phyloP scores from a whole-genome alignment of 2,797 vertebrate species.

The Sternotherus odoratus region DNA sequence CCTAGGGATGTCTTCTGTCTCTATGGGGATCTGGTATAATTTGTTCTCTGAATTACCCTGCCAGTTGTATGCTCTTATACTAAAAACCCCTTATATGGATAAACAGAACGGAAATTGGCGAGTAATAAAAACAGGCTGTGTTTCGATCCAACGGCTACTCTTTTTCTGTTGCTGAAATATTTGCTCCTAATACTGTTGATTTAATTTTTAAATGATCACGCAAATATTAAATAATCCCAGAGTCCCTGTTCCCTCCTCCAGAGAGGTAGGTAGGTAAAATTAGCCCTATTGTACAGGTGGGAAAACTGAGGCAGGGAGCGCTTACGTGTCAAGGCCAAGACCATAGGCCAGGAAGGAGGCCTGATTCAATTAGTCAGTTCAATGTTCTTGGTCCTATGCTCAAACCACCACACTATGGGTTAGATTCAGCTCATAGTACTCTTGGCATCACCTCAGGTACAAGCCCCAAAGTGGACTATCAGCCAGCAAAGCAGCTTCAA shows the following conservation, averaged over 20 bases:
- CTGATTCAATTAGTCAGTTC: not conserved
- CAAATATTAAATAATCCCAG: not conserved
- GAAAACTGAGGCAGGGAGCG: not conserved
- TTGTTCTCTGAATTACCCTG: conserved; percentile 59
- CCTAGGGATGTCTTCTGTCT: conserved; percentile 47
- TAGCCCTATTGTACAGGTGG: not conserved
- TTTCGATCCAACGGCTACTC: conserved; percentile 7
- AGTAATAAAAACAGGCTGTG: conserved; percentile 17
- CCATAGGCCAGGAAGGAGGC: not conserved
- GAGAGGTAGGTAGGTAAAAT: not conserved
- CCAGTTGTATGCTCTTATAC: conserved; percentile 9
- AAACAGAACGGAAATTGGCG: conserved; percentile 9
- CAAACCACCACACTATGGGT: not conserved
- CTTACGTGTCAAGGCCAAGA: not conserved
- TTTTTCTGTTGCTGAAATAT: conserved; percentile 16
- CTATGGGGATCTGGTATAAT: conserved; percentile 40
- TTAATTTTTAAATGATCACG: not conserved
- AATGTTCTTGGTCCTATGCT: rapidly evolving
- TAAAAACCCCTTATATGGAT: conserved; percentile 2
- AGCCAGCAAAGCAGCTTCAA: not conserved
- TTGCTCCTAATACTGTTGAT: not conserved
- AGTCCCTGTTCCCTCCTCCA: not conserved
- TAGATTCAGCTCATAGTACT: not conserved
- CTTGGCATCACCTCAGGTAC: not conserved
- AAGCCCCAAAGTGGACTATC: not conserved